Conservation (phyloP, 2,888 invertebrate species). For the Drosophila flavopinicola region DNA sequence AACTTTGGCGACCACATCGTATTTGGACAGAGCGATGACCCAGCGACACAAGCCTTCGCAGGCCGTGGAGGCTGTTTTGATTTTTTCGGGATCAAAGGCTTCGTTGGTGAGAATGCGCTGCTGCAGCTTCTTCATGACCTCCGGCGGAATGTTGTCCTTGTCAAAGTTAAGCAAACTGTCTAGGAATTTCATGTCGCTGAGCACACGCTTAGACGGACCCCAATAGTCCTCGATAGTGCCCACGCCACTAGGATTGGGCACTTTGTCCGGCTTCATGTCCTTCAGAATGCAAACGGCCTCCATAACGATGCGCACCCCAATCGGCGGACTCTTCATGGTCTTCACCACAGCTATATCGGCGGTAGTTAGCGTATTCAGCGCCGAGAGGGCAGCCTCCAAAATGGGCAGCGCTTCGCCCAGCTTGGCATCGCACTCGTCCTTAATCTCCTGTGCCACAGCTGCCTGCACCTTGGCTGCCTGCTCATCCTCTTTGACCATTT, state of each 20-base stretch:
- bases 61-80: slow-evolving; percentile 93
- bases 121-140: slow-evolving; percentile 92
- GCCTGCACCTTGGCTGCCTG: slow-evolving; percentile 92
- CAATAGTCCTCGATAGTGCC: slow-evolving; percentile 96
- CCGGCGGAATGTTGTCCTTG: slow-evolving; percentile 94
- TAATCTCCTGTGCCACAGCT: slow-evolving; percentile 91
- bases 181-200: slow-evolving; percentile 96
- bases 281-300: slow-evolving; percentile 97
- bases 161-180: slow-evolving; percentile 94
- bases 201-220: slow-evolving; percentile 94
- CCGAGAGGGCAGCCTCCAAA: slow-evolving; percentile 92
- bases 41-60: slow-evolving; percentile 96
- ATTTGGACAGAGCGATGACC: slow-evolving; percentile 97
- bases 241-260: slow-evolving; percentile 92
- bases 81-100: slow-evolving; percentile 96
- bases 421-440: slow-evolving; percentile 96
- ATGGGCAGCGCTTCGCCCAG: slow-evolving; percentile 96
- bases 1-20: slow-evolving; percentile 95
- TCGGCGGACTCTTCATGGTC: slow-evolving; percentile 98
- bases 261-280: slow-evolving; percentile 94
- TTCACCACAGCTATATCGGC: slow-evolving; percentile 95
- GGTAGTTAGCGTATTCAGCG: slow-evolving; percentile 94
- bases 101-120: slow-evolving; percentile 92
- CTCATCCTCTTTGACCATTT: slow-evolving; percentile 91
- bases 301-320: slow-evolving; percentile 95